Base-by-base conservation (phyloP, 2,888 invertebrate genomes). In the Anagyrus pseudococci region DNA sequence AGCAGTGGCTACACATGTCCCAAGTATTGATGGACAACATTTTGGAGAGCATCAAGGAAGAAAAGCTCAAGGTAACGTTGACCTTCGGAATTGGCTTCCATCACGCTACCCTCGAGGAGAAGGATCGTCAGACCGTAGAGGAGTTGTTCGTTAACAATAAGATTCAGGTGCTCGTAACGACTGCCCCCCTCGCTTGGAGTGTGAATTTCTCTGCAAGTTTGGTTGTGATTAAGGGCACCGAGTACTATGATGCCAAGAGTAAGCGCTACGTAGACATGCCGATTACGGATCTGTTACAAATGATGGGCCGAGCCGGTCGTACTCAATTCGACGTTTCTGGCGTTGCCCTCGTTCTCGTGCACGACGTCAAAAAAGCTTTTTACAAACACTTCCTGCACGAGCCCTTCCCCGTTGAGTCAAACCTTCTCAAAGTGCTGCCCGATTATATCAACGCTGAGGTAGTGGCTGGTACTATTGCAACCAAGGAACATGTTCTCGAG, bases 231-330 rank as follows among this genome's bases (percentile, higher is more conserved):
- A 99, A 99, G 81, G 97, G 98, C 62, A 99, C 99, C 0, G 99
- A 99, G 81, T 99, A 95, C 81, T 99, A 92, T 79, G 99, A 99
- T 81, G 98, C 97, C 1, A 98, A 98, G 80, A 89, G 89, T 26
- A 93, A 95, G 78, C 88, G 97, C 71, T 99, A 99, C 81, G 95
- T 98, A 10, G 99, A 99, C 77, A 99, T 99, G 92, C 99, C 99
- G 0, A 98, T 99, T 52, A 99, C 99, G 0, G 98, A 99, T 83
- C 98, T 99, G 0, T 84, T 99, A 61, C 99, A 99, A 83, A 99
- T 99, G 99, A 98, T 99, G 92, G 99, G 99, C 1, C 86, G 99
- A 60, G 99, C 99, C 61, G 99, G 99, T 0, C 86, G 99, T 57
- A 99, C 99, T 0, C 94, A 99, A 84, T 99, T 90, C 77, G 99